phyloP scores from a whole-genome alignment of 1,140 invertebrate species.

The Nomia melanderi region DNA sequence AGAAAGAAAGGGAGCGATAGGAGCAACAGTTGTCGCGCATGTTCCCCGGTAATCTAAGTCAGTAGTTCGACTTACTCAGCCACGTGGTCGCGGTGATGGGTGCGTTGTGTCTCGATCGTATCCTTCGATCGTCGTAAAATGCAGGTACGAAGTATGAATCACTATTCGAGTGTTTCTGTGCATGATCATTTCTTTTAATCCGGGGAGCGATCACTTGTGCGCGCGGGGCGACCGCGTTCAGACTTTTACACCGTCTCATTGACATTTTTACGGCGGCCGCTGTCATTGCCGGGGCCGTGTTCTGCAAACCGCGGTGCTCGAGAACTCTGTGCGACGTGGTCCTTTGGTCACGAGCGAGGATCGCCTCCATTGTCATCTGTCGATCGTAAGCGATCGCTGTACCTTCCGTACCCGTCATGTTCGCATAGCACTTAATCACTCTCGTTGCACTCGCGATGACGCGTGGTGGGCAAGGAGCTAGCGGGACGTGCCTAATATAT shows the following conservation, averaged over 20 bases:
- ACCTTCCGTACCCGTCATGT: slow-evolving; percentile 53
- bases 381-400: slow-evolving; percentile 43
- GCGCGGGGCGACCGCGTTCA: not conserved
- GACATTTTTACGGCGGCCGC: slow-evolving; percentile 1
- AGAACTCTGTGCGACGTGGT: slow-evolving; percentile 74
- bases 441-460: slow-evolving; percentile 53
- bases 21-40: not conserved
- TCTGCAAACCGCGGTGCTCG: slow-evolving; percentile 11
- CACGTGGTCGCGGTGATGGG: slow-evolving; percentile 67
- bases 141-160: slow-evolving; percentile 54
- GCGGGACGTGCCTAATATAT: slow-evolving; percentile 11
- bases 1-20: not conserved
- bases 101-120: slow-evolving; percentile 52
- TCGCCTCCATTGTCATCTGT: slow-evolving; percentile 68
- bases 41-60: slow-evolving; percentile 3
- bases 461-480: slow-evolving; percentile 45
- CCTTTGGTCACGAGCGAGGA: slow-evolving; percentile 74
- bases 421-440: slow-evolving; percentile 65
- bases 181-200: slow-evolving; percentile 28
- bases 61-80: slow-evolving; percentile 74
- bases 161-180: slow-evolving; percentile 33
- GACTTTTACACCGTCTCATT: slow-evolving; percentile 3
- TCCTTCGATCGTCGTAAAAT: slow-evolving; percentile 51
- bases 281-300: not conserved
- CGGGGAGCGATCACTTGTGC: not conserved